A percentile compares a stretch with the other conserved stretches of the same genome.
Conservation (phyloP, 2,113 vertebrate species). For the Solea solea region DNA sequence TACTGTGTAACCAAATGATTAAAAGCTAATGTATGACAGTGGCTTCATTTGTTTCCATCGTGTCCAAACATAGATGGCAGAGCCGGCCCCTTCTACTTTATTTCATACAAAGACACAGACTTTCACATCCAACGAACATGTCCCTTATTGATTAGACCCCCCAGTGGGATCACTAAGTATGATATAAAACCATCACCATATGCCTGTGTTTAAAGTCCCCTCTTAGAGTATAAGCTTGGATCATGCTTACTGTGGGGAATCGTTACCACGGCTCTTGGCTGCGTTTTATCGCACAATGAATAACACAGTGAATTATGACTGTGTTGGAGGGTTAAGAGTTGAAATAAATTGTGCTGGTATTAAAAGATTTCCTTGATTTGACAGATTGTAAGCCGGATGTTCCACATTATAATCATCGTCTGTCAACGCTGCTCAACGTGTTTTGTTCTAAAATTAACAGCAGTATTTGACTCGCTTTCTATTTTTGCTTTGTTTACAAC, state of each 20-base stretch:
- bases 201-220: slow-evolving; percentile 71
- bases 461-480: slow-evolving; percentile 14
- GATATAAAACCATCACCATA: slow-evolving; percentile 73
- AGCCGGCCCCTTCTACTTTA: not conserved
- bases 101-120: slow-evolving; percentile 32
- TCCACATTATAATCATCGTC: slow-evolving; percentile 31
- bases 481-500: slow-evolving; percentile 29
- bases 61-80: slow-evolving; percentile 17
- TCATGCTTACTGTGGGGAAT: slow-evolving; percentile 62
- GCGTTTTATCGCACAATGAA: slow-evolving; percentile 60
- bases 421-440: slow-evolving; percentile 7
- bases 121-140: slow-evolving; percentile 47
- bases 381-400: slow-evolving; percentile 45
- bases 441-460: slow-evolving; percentile 48
- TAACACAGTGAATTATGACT: slow-evolving; percentile 44
- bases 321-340: slow-evolving; percentile 43
- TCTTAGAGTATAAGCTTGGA: slow-evolving; percentile 70
- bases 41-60: slow-evolving; percentile 23
- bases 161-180: slow-evolving; percentile 59
- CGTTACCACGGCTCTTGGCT: slow-evolving; percentile 44
- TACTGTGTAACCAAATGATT: slow-evolving; percentile 22
- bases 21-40: slow-evolving; percentile 25
- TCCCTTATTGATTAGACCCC: slow-evolving; percentile 66
- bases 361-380: slow-evolving; percentile 59
- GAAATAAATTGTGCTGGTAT: slow-evolving; percentile 40